A percentile compares a stretch with the other conserved stretches of the same genome.
Evolutionary conservation across 2,113 vertebrate species (phyloP).

Genomic region (Piprites chloris): DNA sequence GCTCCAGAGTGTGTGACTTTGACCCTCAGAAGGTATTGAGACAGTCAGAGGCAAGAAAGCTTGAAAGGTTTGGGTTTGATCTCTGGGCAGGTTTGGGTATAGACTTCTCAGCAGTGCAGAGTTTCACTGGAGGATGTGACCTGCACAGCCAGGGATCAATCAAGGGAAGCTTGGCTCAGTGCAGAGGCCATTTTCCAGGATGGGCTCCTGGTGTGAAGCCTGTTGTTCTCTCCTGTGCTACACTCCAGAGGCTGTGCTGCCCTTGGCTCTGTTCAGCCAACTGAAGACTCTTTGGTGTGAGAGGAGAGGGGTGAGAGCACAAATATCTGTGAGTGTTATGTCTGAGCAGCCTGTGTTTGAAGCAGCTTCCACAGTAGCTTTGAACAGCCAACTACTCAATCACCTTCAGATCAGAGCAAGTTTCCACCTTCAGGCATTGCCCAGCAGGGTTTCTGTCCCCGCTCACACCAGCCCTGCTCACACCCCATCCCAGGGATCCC

Average conservation of each 20-base stretch:
- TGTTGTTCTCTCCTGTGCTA: not conserved
- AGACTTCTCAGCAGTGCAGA: not conserved
- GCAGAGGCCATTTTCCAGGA: not conserved
- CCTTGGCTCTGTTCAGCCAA: not conserved
- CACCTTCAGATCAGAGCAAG: not conserved
- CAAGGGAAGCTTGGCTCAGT: not conserved
- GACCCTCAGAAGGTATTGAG: not conserved
- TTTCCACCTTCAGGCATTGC: not conserved
- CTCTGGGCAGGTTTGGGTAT: not conserved
- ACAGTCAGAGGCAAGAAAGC: not conserved
- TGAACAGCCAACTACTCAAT: not conserved
- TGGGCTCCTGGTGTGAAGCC: not conserved
- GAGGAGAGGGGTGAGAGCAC: not conserved
- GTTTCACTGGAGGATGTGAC: not conserved
- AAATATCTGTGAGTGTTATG: rapidly evolving
- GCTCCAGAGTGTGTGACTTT: not conserved
- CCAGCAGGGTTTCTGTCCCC: not conserved
- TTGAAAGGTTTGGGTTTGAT: not conserved
- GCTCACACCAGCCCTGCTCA: not conserved
- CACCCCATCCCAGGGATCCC: not conserved
- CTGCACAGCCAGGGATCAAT: not conserved
- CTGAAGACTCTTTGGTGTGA: not conserved
- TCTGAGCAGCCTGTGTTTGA: not conserved
- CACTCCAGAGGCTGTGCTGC: not conserved
- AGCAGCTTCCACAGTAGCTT: not conserved